These are phyloP conservation scores for Phortica okadai DNA, from an alignment of 2,888 invertebrate genomes.

Conservation along the genomic window DNA sequence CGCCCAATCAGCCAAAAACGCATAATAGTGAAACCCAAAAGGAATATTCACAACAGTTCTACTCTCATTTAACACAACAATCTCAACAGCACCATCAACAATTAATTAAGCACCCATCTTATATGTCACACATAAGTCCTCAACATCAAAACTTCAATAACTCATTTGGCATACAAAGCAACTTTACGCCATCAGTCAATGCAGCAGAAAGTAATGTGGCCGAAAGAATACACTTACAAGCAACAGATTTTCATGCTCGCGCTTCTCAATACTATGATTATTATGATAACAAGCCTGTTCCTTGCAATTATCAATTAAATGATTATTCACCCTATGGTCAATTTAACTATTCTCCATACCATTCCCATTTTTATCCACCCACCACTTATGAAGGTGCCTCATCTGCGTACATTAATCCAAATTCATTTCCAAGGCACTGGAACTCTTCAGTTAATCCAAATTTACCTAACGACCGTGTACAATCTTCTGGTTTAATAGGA, in stretches of 20 bases:
- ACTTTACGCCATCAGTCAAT: conserved; percentile 50
- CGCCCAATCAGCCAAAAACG: conserved; percentile 33
- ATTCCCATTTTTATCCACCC: conserved; percentile 64
- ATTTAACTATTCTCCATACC: conserved; percentile 69
- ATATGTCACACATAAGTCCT: conserved; percentile 55
- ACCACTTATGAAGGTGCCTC: conserved; percentile 58
- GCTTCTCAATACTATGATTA: conserved; percentile 66
- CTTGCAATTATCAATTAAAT: conserved; percentile 64
- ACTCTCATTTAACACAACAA: conserved; percentile 8
- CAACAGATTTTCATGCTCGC: conserved; percentile 60
- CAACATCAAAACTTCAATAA: conserved; percentile 53
- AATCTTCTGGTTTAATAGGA: conserved; percentile 55
- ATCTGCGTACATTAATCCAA: conserved; percentile 59
- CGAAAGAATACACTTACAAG: conserved; percentile 57
- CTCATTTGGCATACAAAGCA: conserved; percentile 54
- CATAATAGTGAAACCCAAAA: conserved; percentile 30
- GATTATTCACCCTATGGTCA: conserved; percentile 68
- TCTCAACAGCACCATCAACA: conserved; percentile 39
- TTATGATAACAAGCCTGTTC: conserved; percentile 59
- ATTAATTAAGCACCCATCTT: conserved; percentile 45
- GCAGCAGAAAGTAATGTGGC: conserved; percentile 45
- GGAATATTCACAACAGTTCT: conserved; percentile 2
- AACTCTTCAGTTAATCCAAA: conserved; percentile 58
- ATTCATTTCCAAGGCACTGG: conserved; percentile 62
- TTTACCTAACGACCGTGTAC: conserved; percentile 57